Evolutionary conservation across 2,113 vertebrate genomes (phyloP), one percentile per base, ranked within the genome.

Genomic region (Lampris megalopsis): DNA sequence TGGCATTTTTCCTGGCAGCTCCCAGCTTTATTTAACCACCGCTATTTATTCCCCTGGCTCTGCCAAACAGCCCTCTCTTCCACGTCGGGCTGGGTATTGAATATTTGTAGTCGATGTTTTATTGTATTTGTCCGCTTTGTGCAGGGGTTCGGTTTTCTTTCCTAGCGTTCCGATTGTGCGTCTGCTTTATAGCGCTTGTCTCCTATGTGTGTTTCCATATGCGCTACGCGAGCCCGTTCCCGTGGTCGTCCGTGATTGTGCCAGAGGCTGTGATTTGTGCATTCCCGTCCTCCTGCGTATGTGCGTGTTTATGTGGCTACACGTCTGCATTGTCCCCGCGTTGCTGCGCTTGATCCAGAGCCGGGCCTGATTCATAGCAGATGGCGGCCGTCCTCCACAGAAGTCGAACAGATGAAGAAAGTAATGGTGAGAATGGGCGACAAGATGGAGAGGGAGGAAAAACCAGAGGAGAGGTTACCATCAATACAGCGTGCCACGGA

Each of bases 361-460:
- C 61, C 52, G 71, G 77, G 70, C 57, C 49, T 83, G 83, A 92
- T 83, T 85, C 62, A 68, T 53, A 88, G 80, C 88, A 92, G 89
- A 89, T 92, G 88, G 88, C 74, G 82, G 70, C 81, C 81, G 64
- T 66, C 79, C 75, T 82, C 75, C 71, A 75, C 50, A 73, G 80
- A 60, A 79, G 69, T 71, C 3, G 71, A 87, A 88, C 81, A 88
- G 81, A 66, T n/a, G 70, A 75, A 63, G 87, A 81, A 88, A 84
- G 75, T 83, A 71, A 86, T 84, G 82, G 63, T 62, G 83, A 83
- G 82, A 84, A 81, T 50, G 73, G 67, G 75, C 82, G 84, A 80
- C 83, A 66, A 67, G 82, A 88, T 68, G 36, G 72, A 84, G 63
- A 67, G 75, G 61, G 70, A 81, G 63, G 71, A 76, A 78, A 67